Evolutionary conservation across 2,888 invertebrate genomes (phyloP), one percentile per base, ranked within the genome.

Genomic region (Nymphalis c-album): DNA sequence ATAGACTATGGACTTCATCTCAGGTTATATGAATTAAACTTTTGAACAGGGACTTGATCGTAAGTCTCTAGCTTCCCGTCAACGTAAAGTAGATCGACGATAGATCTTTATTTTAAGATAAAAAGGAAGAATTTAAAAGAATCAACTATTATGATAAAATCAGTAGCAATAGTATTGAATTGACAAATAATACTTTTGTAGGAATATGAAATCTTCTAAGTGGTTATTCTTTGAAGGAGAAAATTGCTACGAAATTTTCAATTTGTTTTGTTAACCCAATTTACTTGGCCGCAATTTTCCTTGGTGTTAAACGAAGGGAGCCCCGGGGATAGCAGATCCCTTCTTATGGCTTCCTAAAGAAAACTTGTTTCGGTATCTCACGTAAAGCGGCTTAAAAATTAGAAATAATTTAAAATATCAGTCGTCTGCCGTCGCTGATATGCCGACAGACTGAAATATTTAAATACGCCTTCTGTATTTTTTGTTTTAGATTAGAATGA

Each of bases 191-290:
- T 64, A 64, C 58, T 69, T 69, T 69, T 69, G 64, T 67, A 58
- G 55, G 58, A 40, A 64, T 69, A 62, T 63, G 64, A 69, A 71
- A 75, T 76, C 75, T 70, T 73, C 75, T 77, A 77, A 81, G 77
- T 80, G 82, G 76, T 80, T 84, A 82, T 81, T 83, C 84, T 85
- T 85, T 82, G 83, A 82, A 76, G 81, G 79, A 82, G 90, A 86
- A 90, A 89, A 90, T 89, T 90, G 87, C 84, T 81, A 79, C 80
- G 82, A 87, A 87, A 88, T 85, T 88, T 86, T 85, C 88, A 89
- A 90, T 89, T 89, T 89, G 80, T 84, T 85, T 85, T 84, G 80
- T 82, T 86, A 88, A 89, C 85, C 80, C 81, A 85, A 89, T 90
- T 89, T 88, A 80, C 82, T 74, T 81, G 80, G 77, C 82, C 85